Base-by-base conservation (phyloP, 1,140 invertebrate species). In the Drosophila suzukii region DNA sequence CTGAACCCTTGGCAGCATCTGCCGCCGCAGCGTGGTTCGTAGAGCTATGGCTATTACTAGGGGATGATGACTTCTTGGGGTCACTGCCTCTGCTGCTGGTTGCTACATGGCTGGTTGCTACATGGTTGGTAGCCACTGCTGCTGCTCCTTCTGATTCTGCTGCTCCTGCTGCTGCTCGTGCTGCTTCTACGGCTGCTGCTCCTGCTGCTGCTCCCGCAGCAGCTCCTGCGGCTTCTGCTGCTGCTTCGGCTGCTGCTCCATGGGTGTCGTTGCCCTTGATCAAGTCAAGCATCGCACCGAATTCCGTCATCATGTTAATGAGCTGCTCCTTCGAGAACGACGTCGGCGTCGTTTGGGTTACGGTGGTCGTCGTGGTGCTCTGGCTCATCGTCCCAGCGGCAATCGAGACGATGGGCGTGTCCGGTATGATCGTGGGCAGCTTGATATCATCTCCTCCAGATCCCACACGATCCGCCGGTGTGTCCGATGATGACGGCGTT, bases 331-430 rank as follows among this genome's bases (percentile, higher is more conserved):
- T 65, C 1, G 78, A 76, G 32, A 77, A 73, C 49, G 83, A 83
- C 41, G 84, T 89, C 59, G 90, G 90, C 58, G 90, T 91, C 7
- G 90, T 91, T 49, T 88, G 91, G 34, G 90, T 91, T 36, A 78
- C 84, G 50, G 90, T 91, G 12, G 90, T 91, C 39, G 90, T 91
- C 20, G 86, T 90, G 8, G 90, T 91, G 46, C 88, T 89, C 54
- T 90, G 84, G 55, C 88, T 91, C 68, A 91, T 79, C 47, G 83
- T 85, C 13, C 88, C 84, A 63, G 83, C 74, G 46, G 90, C 90
- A 75, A 91, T 91, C 10, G 90, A 91, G 17, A 91, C 90, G 72
- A 91, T 91, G 34, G 90, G 90, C 38, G 90, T 91, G 65, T 90
- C 88, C 27, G 88, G 89, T 60, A 91, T 91, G 46, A 90, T 83